phyloP scores from a whole-genome alignment of 2,888 invertebrate genomes.

The Camptogramma bilineatum region DNA sequence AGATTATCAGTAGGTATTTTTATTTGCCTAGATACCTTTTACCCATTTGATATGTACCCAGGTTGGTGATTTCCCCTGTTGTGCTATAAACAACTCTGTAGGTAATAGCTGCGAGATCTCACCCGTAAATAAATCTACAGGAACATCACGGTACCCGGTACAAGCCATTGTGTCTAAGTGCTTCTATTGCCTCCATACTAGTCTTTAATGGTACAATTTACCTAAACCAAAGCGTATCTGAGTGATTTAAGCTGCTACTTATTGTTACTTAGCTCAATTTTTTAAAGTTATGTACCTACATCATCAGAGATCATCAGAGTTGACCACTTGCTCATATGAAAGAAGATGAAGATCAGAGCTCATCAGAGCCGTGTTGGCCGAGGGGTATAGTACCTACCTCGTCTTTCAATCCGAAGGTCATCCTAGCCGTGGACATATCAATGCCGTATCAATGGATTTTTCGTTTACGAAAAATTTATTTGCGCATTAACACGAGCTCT shows the following conservation, averaged over 20 bases:
- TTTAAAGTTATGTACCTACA: slow-evolving; percentile 48
- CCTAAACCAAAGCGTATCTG: slow-evolving; percentile 41
- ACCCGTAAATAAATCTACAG: slow-evolving; percentile 37
- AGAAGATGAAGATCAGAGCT: too few species aligned
- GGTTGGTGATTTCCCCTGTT: slow-evolving; percentile 20
- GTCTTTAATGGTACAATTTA: slow-evolving; percentile 46
- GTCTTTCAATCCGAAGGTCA: too few species aligned
- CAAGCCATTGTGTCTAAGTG: slow-evolving; percentile 43
- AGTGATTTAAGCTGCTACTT: slow-evolving; percentile 51
- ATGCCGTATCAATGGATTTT: too few species aligned
- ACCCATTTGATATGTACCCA: background rate
- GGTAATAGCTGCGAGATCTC: slow-evolving; percentile 29
- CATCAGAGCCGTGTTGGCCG: too few species aligned
- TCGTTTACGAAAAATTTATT: too few species aligned
- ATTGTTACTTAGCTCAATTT: slow-evolving; percentile 41
- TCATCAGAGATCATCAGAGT: background rate
- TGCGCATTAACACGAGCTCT: too few species aligned
- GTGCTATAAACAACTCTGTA: slow-evolving; percentile 26
- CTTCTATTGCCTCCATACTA: slow-evolving; percentile 43
- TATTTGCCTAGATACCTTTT: background rate
- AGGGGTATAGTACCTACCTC: too few species aligned
- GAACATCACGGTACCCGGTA: slow-evolving; percentile 38
- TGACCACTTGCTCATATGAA: too few species aligned
- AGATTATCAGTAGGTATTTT: background rate
- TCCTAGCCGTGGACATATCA: too few species aligned